Evolutionary conservation across 2,113 vertebrate species (phyloP).

Genomic region (Pterophyllum scalare): DNA sequence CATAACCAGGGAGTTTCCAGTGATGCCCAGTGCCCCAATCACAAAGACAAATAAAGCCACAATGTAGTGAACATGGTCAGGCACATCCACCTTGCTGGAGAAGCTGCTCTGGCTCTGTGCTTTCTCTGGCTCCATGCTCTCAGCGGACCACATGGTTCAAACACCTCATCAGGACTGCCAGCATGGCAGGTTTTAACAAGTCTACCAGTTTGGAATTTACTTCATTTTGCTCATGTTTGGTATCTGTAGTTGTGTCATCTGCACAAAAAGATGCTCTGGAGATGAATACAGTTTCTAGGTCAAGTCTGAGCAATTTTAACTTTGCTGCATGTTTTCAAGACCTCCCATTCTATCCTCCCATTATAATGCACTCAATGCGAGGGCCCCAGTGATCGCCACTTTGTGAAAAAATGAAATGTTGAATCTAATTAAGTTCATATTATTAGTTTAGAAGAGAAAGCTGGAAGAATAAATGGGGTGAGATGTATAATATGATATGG

Average conservation of each 20-base stretch:
- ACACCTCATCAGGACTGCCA: conserved; percentile 37
- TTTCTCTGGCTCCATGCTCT: conserved; percentile 77
- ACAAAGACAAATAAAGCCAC: conserved; percentile 87
- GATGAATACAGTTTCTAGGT: not conserved
- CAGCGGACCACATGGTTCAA: conserved; percentile 68
- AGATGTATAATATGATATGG: not conserved
- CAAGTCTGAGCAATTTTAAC: not conserved
- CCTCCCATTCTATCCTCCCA: not conserved
- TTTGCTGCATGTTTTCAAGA: not conserved
- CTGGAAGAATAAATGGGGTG: not conserved
- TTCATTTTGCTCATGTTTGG: not conserved
- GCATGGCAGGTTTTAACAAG: not conserved
- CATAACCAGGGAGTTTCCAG: conserved; percentile 92
- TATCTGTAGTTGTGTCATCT: conserved; percentile 37
- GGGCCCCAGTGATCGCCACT: not conserved
- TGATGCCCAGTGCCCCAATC: conserved; percentile 87
- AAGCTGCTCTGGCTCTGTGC: conserved; percentile 71
- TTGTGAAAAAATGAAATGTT: not conserved
- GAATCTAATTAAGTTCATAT: conserved; percentile 4
- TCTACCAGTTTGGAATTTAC: conserved; percentile 13
- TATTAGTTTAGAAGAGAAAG: not conserved
- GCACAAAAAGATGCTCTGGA: not conserved
- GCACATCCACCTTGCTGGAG: conserved; percentile 84
- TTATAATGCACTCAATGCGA: not conserved
- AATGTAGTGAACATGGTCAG: conserved; percentile 88